A percentile compares a stretch with the other conserved stretches of the same genome.
Conservation (phyloP, 2,888 invertebrate species). For the Tortrix viridana region DNA sequence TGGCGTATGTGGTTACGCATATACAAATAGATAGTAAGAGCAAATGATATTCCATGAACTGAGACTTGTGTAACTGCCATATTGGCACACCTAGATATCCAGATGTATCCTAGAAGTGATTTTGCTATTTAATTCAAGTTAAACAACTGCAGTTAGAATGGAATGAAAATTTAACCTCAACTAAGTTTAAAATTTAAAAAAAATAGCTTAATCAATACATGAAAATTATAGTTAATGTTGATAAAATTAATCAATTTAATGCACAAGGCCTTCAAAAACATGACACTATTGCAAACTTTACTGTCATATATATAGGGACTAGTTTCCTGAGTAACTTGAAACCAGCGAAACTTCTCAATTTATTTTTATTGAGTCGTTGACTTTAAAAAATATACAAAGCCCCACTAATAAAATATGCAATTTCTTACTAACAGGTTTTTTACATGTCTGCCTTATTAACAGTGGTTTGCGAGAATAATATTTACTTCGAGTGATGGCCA, state of each 20-base stretch:
- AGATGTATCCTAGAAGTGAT: no score
- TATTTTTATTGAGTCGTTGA: constrained; percentile 16
- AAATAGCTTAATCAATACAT: no score
- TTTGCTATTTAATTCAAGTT: no score
- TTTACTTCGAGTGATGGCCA: constrained; percentile 11
- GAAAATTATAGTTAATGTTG: no score
- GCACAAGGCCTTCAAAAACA: not conserved
- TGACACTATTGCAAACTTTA: not conserved
- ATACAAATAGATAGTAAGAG: no score
- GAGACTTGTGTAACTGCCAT: no score
- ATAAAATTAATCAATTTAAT: no score
- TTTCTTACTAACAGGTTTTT: constrained; percentile 16
- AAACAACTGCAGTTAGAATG: no score
- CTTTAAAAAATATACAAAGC: constrained; percentile 9
- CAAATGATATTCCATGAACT: no score
- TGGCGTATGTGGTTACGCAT: not conserved
- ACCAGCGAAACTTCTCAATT: not conserved
- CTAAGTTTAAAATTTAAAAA: no score
- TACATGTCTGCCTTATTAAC: constrained; percentile 11
- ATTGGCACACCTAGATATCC: no score
- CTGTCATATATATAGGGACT: not conserved
- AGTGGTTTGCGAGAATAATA: constrained; percentile 13
- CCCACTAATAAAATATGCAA: not conserved
- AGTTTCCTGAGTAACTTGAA: not conserved
- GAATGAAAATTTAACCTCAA: no score